phyloP scores from a whole-genome alignment of 2,113 vertebrate species.

The Vulpes lagopus region DNA sequence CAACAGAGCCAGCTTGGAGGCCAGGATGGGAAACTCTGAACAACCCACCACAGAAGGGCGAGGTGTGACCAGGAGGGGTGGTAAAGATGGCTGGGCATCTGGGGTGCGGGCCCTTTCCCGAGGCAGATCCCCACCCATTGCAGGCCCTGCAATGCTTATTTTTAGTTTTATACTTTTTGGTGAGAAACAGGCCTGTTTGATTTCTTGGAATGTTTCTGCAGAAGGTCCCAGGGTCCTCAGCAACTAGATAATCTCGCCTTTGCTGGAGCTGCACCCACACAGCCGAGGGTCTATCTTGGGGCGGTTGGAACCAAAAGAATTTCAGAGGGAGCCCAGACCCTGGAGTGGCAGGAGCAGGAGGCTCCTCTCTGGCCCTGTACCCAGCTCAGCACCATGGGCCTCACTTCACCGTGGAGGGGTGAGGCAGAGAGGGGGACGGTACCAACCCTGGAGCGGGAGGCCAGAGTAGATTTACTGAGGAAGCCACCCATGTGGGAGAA shows the following conservation, averaged over 20 bases:
- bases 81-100: neutral
- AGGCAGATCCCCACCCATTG: neutral
- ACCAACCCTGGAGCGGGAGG: neutral
- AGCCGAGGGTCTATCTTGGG: conserved; percentile 53
- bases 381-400: neutral
- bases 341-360: neutral
- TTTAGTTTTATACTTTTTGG: conserved; percentile 77
- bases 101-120: neutral
- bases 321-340: neutral
- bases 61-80: neutral
- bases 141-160: conserved; percentile 58
- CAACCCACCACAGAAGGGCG: neutral
- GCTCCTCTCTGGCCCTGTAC: neutral
- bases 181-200: conserved; percentile 78
- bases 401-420: neutral
- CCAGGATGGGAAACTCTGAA: neutral
- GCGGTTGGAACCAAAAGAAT: neutral
- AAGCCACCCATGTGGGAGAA: neutral
- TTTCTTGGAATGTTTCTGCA: conserved; percentile 80
- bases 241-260: conserved; percentile 77
- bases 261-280: conserved; percentile 47
- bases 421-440: accelerated
- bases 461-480: neutral
- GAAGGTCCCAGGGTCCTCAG: conserved; percentile 73
- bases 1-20: neutral